Evolutionary conservation across 2,888 invertebrate species (phyloP), one percentile per base, ranked within the genome.

Genomic region (Hecatera dysodea): DNA sequence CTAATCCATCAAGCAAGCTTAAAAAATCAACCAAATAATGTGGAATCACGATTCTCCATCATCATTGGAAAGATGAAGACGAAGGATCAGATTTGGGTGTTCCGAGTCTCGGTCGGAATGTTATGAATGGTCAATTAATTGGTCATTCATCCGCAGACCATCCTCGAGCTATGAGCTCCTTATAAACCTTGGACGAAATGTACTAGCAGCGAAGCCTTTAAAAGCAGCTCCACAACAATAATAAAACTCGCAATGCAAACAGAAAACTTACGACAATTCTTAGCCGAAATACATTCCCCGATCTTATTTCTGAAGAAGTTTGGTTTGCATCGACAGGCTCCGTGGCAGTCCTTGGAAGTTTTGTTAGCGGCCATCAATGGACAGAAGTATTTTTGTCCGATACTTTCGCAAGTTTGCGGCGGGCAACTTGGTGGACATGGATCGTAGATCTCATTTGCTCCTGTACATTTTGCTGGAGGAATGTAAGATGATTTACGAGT

Each of bases 261-360:
- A 22, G 36, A 53, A 55, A 57, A 88, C 86, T 81, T 81, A 87
- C 87, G 53, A 50, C 88, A 87, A 27, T 88, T 33, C 24, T 66
- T 59, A 55, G 24, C 72, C 19, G 78, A 64, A 42, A 87, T 81
- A 29, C 88, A 88, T 11, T 83, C 59, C 12, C 86, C 83, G 24
- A 78, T 22, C 19, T 67, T 64, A 56, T 88, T 86, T 62, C 87
- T 88, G 44, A 68, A 89, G 56, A 69, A 89, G 17, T 86, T 87
- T 17, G 75, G 33, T 36, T 87, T 83, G 53, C 91, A 92, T 36
- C 82, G 80, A 69, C 92, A 92, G 12, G 62, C 70, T 8, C 81
- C 80, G 19, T 33, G 52, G 56, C 83, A 84, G 11, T 72, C 33
- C 9, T 62, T 6, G 5, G 55, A 67, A 44, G 65, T 67, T 61